Evolutionary conservation across 2,888 invertebrate species (phyloP).

Genomic region (Chelonus formosanus): DNA sequence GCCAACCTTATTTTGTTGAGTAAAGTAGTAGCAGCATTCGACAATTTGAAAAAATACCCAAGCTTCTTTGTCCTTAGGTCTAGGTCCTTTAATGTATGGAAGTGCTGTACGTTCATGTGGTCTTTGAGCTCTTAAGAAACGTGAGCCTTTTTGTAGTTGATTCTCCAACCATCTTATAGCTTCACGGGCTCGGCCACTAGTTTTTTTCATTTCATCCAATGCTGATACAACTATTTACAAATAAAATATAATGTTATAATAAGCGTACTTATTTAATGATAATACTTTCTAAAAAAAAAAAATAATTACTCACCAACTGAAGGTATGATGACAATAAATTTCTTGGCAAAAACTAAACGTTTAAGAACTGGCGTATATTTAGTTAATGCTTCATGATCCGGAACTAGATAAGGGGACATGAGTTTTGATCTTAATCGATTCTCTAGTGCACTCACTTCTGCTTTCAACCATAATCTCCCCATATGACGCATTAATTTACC

Average conservation of each 20-base stretch:
- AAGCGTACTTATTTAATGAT: background rate
- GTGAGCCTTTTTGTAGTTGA: conserved; percentile 86
- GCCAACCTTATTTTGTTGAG: conserved; percentile 65
- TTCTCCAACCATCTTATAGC: conserved; percentile 93
- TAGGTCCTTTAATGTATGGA: conserved; percentile 78
- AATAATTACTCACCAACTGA: conserved; percentile 75
- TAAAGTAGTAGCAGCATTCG: conserved; percentile 84
- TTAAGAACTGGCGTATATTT: conserved; percentile 81
- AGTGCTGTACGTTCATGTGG: conserved; percentile 81
- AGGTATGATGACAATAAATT: conserved; percentile 89
- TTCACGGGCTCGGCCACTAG: conserved; percentile 84
- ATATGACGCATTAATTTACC: conserved; percentile 81
- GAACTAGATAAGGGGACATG: conserved; percentile 86
- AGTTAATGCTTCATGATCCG: conserved; percentile 83
- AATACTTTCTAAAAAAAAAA: conserved; percentile 13
- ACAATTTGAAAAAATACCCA: conserved; percentile 83
- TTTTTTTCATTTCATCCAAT: conserved; percentile 87
- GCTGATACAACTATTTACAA: conserved; percentile 81
- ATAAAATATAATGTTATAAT: conserved; percentile 22
- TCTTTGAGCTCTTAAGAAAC: conserved; percentile 87
- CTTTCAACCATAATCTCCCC: conserved; percentile 88
- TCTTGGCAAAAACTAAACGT: conserved; percentile 81
- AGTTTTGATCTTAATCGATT: conserved; percentile 71
- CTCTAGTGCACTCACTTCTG: conserved; percentile 88
- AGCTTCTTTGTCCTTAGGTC: conserved; percentile 77